phyloP scores from a whole-genome alignment of 2,113 vertebrate genomes.

The Zosterops japonicus region DNA sequence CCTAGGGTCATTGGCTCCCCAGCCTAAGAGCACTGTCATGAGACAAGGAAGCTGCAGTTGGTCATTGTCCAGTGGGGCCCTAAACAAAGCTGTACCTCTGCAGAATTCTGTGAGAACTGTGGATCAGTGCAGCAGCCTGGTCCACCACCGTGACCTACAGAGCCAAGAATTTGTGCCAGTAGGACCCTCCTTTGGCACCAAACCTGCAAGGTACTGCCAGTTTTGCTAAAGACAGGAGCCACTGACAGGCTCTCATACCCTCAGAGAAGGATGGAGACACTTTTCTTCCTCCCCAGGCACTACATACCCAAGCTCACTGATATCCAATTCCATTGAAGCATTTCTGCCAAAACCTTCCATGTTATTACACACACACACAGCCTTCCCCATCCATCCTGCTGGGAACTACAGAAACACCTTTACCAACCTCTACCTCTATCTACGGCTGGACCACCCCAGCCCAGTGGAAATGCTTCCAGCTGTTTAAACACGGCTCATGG shows the following conservation, averaged over 20 bases:
- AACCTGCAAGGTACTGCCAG: background rate
- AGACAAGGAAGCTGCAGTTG: background rate
- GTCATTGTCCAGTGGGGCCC: background rate
- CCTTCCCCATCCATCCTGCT: too few relatives aligned
- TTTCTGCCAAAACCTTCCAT: background rate
- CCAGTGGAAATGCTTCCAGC: background rate
- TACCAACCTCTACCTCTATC: too few relatives aligned
- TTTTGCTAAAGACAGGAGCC: background rate
- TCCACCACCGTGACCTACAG: accelerated
- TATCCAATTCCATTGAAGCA: background rate
- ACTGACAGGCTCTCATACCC: background rate
- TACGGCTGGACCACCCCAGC: accelerated
- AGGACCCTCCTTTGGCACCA: background rate
- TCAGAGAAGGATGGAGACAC: background rate
- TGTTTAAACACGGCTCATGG: accelerated
- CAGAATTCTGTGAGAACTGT: background rate
- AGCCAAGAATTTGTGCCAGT: accelerated
- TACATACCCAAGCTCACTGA: background rate
- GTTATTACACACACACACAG: background rate
- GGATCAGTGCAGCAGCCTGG: background rate
- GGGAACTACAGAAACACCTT: background rate
- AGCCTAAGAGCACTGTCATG: background rate
- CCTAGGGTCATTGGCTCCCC: background rate
- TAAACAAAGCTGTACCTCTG: background rate
- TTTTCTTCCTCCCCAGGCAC: background rate